Base-by-base conservation (phyloP, 2,797 vertebrate genomes). In the Ciconia nigra region DNA sequence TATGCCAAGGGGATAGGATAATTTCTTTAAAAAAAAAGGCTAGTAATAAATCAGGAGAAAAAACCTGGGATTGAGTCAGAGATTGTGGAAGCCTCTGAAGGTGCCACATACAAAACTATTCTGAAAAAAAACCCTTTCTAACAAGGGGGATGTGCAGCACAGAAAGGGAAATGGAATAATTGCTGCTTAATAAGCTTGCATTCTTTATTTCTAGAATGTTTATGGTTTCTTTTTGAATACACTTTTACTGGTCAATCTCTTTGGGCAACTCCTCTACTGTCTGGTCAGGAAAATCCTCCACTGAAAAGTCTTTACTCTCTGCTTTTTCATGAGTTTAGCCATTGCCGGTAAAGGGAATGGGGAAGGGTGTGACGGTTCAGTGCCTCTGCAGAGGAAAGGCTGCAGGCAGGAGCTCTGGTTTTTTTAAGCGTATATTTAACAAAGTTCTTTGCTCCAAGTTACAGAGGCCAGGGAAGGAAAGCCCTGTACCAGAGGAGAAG, bases 351-450 rank as follows among this genome's bases (percentile, higher is more conserved):
- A 62, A 46, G 67, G 62, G 10, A 26, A 1, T 10, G 44, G 26
- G 35, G 55, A 24, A 31, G 15, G 15, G 11, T 10, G 1, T n/a
- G 57, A 29, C 1, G 21, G 24, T 24, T n/a, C 28, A 18, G 42
- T 59, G 44, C 33, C 44, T 35, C 70, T 88, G 39, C 31, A 39
- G 69, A 67, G 44, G 41, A 61, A 52, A 37, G 13, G 39, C 66
- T 59, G 28, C n/a, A 5, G 0, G 5, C 46, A 55, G 28, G 62
- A 71, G 20, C 7, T 39, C 9, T 17, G 66, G 10, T 39, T 0
- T 10, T n/a, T 49, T 63, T 51, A 41, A 73, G 29, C 31, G 10
- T 7, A 2, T 58, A 10, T 81, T 67, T n/a, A 57, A 8, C 5
- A 3, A 19, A 73, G 13, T 28, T 77, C 33, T 81, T 15, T 81